Evolutionary conservation across 2,113 vertebrate genomes (phyloP).

Genomic region (Muscicapa adusta): DNA sequence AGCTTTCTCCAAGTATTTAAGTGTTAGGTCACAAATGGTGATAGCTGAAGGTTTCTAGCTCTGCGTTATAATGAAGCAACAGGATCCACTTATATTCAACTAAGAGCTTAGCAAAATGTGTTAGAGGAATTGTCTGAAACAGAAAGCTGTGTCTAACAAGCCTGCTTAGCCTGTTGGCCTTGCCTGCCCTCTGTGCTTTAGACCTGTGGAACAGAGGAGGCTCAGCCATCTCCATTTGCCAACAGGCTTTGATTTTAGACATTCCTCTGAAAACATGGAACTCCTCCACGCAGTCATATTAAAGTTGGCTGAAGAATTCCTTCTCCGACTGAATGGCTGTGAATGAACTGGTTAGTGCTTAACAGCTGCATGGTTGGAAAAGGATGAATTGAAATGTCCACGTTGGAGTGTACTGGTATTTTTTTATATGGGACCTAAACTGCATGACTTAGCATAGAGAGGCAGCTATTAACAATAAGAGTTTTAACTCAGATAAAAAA

Average conservation of each 20-base stretch:
- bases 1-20: background rate
- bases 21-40: background rate
- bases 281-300: background rate
- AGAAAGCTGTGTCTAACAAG: background rate
- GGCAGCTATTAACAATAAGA: background rate
- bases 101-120: background rate
- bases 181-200: background rate
- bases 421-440: background rate
- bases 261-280: background rate
- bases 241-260: background rate
- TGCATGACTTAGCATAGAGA: background rate
- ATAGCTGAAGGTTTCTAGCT: background rate
- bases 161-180: background rate
- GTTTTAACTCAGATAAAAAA: slow-evolving; percentile 9
- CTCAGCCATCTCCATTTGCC: background rate
- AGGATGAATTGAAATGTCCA: background rate
- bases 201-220: background rate
- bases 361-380: background rate
- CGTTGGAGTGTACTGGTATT: background rate
- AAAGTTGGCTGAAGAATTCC: background rate
- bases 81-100: background rate
- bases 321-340: background rate
- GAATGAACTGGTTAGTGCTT: background rate
- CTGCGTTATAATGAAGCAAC: background rate
- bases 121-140: background rate